A percentile compares a stretch with the other conserved stretches of the same genome.
phyloP scores from a whole-genome alignment of 2,888 invertebrate species.

The Caenorhabditis sp. region DNA sequence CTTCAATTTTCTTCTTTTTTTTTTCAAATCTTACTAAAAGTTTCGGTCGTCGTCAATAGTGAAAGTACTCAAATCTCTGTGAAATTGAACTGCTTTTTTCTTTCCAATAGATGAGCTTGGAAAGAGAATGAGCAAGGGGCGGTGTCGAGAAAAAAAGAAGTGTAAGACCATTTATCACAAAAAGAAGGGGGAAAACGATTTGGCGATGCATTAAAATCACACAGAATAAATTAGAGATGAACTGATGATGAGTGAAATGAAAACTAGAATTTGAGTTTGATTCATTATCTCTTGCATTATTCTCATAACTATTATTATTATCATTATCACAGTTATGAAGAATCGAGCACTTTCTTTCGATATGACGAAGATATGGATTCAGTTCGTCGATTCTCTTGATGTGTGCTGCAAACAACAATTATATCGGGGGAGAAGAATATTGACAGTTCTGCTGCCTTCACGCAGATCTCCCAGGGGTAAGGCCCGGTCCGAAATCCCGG shows the following conservation, averaged over 20 bases:
- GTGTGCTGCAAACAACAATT: conserved; percentile 24
- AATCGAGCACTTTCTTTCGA: conserved; percentile 37
- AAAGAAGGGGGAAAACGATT: background rate
- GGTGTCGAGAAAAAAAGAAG: background rate
- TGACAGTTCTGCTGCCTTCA: background rate
- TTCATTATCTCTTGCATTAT: no score
- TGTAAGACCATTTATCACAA: background rate
- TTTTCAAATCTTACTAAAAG: background rate
- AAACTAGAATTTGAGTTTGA: background rate
- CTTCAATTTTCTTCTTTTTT: conserved; percentile 1
- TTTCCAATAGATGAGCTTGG: background rate
- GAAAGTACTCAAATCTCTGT: background rate
- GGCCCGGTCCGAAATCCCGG: no score
- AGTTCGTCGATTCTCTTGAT: conserved; percentile 23
- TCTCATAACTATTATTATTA: no score
- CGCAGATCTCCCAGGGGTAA: no score
- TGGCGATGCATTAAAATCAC: no score
- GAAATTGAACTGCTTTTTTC: background rate
- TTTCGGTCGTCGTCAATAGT: background rate
- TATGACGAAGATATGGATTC: conserved; percentile 36
- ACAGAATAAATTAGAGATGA: conserved; percentile 4
- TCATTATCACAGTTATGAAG: no score
- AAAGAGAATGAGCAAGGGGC: background rate
- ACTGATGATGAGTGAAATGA: no score
- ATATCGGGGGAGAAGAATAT: background rate